phyloP scores from a whole-genome alignment of 2,797 vertebrate species.

The Corythornis leucogaster region DNA sequence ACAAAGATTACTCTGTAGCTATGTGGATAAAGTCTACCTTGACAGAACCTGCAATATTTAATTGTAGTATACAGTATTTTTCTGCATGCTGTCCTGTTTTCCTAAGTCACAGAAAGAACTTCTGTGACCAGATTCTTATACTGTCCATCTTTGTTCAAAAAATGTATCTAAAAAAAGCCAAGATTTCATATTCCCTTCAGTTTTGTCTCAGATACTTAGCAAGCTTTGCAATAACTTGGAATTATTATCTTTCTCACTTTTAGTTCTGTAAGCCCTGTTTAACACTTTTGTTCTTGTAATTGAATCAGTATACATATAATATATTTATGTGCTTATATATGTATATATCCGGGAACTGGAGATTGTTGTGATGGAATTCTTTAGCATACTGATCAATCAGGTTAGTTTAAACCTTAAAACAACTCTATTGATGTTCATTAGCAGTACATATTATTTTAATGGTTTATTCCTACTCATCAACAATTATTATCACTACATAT shows the following conservation, averaged over 20 bases:
- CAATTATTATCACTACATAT: background rate
- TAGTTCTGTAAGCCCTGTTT: background rate
- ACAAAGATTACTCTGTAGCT: background rate
- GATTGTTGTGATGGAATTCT: background rate
- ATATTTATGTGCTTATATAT: background rate
- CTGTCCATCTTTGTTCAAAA: background rate
- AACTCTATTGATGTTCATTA: background rate
- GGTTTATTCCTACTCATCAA: background rate
- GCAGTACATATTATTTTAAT: background rate
- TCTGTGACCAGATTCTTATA: background rate
- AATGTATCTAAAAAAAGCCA: background rate
- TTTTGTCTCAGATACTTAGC: background rate
- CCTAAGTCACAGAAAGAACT: background rate
- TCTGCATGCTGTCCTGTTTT: background rate
- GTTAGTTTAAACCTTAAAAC: background rate
- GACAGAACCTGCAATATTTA: background rate
- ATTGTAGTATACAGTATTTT: background rate
- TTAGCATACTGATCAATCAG: background rate
- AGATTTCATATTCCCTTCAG: background rate
- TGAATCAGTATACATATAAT: background rate
- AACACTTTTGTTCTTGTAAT: background rate
- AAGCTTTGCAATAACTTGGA: background rate
- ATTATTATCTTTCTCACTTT: background rate
- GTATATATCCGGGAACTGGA: background rate
- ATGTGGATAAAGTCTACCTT: background rate